Evolutionary conservation across 2,113 vertebrate genomes (phyloP).

Genomic region (Pedionomus torquatus): DNA sequence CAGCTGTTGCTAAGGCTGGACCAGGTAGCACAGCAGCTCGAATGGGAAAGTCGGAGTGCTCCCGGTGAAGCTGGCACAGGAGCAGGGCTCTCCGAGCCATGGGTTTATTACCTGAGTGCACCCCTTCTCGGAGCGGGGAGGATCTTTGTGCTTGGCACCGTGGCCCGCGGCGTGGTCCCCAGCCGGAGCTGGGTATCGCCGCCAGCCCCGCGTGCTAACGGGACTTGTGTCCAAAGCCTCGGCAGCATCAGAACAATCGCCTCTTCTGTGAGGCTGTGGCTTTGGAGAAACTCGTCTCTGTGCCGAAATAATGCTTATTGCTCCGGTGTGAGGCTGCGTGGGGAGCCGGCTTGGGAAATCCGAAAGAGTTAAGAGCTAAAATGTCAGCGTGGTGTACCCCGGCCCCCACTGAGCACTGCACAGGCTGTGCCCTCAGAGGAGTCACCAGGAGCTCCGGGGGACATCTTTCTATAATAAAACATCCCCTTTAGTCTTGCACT

Average conservation of each 20-base stretch:
- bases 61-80: neutral
- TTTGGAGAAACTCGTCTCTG: neutral
- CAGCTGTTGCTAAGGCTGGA: neutral
- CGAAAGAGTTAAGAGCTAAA: conserved; percentile 10
- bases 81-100: rapidly evolving
- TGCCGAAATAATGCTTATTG: neutral
- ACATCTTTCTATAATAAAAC: neutral
- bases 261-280: conserved; percentile 5
- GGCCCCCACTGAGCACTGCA: neutral
- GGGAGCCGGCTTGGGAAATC: neutral
- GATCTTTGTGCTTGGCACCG: rapidly evolving
- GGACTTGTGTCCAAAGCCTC: neutral
- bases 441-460: neutral
- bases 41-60: neutral
- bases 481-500: neutral
- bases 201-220: rapidly evolving
- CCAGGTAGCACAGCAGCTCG: neutral
- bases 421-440: neutral
- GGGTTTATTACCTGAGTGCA: neutral
- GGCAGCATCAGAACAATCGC: neutral
- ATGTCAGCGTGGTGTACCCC: neutral
- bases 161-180: rapidly evolving
- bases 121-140: neutral
- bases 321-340: neutral
- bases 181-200: neutral